A percentile compares a stretch with the other conserved stretches of the same genome.
Evolutionary conservation across 1,140 invertebrate genomes (phyloP).

Genomic region (Mercenaria mercenaria): DNA sequence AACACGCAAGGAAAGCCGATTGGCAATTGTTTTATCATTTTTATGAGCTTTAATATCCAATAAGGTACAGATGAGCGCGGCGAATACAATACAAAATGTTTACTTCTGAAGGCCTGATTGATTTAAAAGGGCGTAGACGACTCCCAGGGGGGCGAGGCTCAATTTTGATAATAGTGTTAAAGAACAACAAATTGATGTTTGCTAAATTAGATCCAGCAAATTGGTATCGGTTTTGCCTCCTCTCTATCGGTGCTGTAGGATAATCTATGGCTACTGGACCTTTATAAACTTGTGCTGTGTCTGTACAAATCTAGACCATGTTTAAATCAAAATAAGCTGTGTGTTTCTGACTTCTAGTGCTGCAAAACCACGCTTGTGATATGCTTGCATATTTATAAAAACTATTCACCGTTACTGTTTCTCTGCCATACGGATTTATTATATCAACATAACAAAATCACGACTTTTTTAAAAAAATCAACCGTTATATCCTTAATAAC

Average conservation of each 20-base stretch:
- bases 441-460: too few species aligned
- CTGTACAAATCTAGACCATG: not conserved
- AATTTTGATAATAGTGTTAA: conserved; percentile 71
- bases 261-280: conserved; percentile 41
- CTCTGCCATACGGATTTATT: too few species aligned
- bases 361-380: too few species aligned
- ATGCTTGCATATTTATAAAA: too few species aligned
- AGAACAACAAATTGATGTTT: conserved; percentile 60
- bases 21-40: conserved; percentile 39
- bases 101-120: conserved; percentile 51
- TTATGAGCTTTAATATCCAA: conserved; percentile 50
- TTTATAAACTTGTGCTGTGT: not conserved
- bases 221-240: conserved; percentile 42
- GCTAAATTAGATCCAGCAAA: conserved; percentile 63
- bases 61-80: not conserved
- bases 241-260: conserved; percentile 42
- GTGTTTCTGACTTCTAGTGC: too few species aligned
- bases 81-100: conserved; percentile 43
- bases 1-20: conserved; percentile 30
- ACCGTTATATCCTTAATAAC: too few species aligned
- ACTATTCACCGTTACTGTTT: too few species aligned
- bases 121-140: conserved; percentile 59
- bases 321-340: too few species aligned
- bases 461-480: too few species aligned
- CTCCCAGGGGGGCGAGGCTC: conserved; percentile 43